Base-by-base conservation (phyloP, 2,888 invertebrate genomes). In the Patella caerulea region DNA sequence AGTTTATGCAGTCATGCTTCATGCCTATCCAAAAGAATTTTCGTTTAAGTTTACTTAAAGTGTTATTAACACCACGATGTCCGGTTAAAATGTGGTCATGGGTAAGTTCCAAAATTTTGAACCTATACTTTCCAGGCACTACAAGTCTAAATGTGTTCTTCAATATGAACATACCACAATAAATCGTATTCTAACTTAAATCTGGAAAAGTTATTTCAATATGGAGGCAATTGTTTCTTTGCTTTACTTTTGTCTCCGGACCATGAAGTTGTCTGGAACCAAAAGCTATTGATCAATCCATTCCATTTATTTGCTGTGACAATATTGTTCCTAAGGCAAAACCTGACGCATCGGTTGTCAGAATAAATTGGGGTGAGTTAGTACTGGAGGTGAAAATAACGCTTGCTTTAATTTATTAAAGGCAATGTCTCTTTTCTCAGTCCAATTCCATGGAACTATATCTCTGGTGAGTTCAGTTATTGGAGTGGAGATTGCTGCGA, bases 231-330 rank as follows among this genome's bases (percentile, higher is more conserved):
- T 65, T 65, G n/a, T 65, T 65, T n/a, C n/a, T 65, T 65, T 65
- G n/a, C 11, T 0, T 65, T 19, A 19, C n/a, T 19, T 71, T 71
- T 24, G 1, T 71, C 24, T 71, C 71, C 1, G 29, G 19, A 29
- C 52, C 15, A 45, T 29, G n/a, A 7, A 71, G 29, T 45, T 29
- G 11, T 45, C 52, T 71, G 17, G 34, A 14, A 45, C 34, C 71
- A 9, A 45, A 71, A 45, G 71, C 71, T 19, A 71, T 71, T 24
- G 52, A 11, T 71, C 29, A 3, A 12, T 71, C 71, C 24, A 17
- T 9, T 29, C 71, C 71, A 71, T 71, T 29, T 71, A 45, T 17
- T 71, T 71, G 19, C 71, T 71, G 71, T 17, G 71, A 71, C 17
- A 71, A 45, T 15, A 71, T 34, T 45, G 24, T 34, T 19, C 71